These are phyloP conservation scores for Cygnus olor DNA, from an alignment of 2,797 vertebrate genomes.

Conservation along the genomic window DNA sequence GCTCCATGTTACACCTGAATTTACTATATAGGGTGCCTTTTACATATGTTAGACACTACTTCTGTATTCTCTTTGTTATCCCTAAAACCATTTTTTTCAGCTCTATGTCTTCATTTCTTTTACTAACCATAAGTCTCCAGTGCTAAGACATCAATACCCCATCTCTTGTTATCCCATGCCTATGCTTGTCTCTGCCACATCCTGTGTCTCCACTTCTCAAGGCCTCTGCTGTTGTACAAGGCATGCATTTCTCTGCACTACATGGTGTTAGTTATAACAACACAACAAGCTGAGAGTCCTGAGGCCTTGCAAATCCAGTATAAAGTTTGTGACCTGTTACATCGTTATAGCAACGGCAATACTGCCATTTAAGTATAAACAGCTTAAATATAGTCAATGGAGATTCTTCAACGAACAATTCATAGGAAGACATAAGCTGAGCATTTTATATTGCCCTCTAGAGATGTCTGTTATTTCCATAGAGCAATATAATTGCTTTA, in stretches of 20 bases:
- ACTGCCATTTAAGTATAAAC: neutral
- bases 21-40: neutral
- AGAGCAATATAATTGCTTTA: neutral
- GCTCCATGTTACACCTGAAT: neutral
- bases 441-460: neutral
- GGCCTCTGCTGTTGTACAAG: neutral
- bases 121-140: neutral
- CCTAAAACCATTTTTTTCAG: neutral
- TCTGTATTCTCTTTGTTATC: neutral
- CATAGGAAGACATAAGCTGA: neutral
- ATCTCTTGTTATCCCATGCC: neutral
- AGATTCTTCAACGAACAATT: neutral
- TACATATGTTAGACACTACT: neutral
- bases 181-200: neutral
- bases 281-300: neutral
- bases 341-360: neutral
- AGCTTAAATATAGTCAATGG: neutral
- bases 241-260: neutral
- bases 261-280: neutral
- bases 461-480: neutral
- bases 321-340: fast-evolving
- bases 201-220: neutral
- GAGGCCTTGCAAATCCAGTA: neutral
- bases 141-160: neutral
- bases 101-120: neutral